These are phyloP conservation scores for Amazonetta brasiliensis DNA, from an alignment of 2,797 vertebrate species.

Conservation along the genomic window DNA sequence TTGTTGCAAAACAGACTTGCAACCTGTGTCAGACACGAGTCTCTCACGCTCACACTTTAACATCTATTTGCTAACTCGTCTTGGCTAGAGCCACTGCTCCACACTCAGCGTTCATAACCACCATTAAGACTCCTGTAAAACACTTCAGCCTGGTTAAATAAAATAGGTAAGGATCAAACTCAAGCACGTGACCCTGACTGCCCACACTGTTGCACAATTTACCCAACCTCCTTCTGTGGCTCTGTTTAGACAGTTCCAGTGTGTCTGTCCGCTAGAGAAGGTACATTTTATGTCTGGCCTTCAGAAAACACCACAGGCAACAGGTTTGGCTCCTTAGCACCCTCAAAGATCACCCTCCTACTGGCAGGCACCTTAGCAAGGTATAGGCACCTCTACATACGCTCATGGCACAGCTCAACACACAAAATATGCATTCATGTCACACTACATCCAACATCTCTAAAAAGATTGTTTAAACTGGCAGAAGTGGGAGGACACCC, in stretches of 20 bases:
- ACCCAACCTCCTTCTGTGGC: background rate
- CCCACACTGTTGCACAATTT: fast-evolving
- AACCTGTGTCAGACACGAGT: background rate
- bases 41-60: background rate
- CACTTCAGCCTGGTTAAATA: background rate
- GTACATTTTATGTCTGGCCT: background rate
- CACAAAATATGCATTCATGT: fast-evolving
- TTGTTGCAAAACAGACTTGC: background rate
- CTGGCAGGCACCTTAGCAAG: background rate
- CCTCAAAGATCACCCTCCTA: background rate
- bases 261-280: background rate
- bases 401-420: fast-evolving
- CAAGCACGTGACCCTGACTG: background rate
- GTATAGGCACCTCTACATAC: background rate
- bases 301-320: background rate
- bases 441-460: fast-evolving
- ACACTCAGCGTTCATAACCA: background rate
- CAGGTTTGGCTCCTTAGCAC: background rate
- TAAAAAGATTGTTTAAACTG: background rate
- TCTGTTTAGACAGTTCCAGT: background rate
- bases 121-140: background rate
- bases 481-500: background rate
- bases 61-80: background rate
- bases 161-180: background rate
- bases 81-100: background rate